Conservation (phyloP, 1,140 invertebrate genomes). For the Orchestia grillus region DNA sequence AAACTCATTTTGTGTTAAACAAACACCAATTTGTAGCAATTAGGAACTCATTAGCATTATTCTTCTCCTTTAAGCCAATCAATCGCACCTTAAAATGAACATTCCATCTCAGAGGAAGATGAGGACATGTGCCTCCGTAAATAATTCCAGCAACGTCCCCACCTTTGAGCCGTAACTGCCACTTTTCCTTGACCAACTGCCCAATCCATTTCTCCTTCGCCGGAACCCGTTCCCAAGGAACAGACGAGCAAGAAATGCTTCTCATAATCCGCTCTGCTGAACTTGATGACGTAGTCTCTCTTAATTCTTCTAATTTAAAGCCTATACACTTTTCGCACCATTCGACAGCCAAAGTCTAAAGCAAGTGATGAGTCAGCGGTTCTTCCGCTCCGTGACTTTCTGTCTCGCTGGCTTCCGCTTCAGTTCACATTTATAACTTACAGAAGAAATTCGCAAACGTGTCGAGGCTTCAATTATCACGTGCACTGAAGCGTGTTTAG, state of each 20-base stretch:
- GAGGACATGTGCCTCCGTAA: no score
- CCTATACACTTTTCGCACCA: neutral
- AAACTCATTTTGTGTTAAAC: no score
- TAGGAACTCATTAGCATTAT: no score
- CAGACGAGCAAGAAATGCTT: neutral
- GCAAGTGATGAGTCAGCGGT: neutral
- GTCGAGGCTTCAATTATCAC: neutral
- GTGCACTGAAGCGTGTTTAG: neutral
- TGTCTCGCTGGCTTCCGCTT: neutral
- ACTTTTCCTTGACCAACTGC: no score
- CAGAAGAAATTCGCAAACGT: neutral
- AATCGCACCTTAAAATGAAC: no score
- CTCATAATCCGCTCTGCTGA: neutral
- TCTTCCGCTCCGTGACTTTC: neutral
- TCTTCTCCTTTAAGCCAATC: no score
- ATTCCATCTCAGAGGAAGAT: no score
- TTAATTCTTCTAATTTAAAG: neutral
- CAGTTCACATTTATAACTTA: neutral
- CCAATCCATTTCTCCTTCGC: neutral
- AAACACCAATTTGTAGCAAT: no score
- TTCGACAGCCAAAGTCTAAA: neutral
- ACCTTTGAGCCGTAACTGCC: no score
- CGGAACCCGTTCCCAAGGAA: neutral
- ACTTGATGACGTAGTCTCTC: neutral
- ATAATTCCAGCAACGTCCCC: no score